phyloP scores from a whole-genome alignment of 2,797 vertebrate genomes.

The Sciurus carolinensis region DNA sequence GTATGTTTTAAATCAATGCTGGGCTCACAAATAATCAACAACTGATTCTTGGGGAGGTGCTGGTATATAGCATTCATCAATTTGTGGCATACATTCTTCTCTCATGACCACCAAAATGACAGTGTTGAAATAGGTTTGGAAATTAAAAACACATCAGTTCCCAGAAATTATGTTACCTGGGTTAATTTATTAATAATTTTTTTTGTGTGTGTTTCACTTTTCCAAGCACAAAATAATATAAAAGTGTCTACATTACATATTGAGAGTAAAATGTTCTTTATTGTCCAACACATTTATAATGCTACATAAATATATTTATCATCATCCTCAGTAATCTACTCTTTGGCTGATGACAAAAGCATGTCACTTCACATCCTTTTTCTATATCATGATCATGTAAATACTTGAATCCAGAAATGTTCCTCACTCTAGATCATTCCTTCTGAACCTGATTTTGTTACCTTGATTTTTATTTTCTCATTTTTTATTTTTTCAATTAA shows the following conservation, averaged over 20 bases:
- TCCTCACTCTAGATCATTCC: neutral
- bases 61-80: neutral
- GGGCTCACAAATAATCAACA: neutral
- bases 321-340: neutral
- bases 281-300: neutral
- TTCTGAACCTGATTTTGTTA: neutral
- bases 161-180: neutral
- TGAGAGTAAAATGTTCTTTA: neutral
- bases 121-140: neutral
- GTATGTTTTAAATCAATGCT: neutral
- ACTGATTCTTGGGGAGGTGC: neutral
- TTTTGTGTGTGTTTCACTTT: neutral
- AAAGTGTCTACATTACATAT: neutral
- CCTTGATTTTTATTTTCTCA: neutral
- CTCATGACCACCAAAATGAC: neutral
- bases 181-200: neutral
- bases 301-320: fast-evolving
- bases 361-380: neutral
- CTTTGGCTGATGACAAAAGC: neutral
- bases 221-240: neutral
- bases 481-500: too few relatives aligned
- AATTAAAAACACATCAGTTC: neutral
- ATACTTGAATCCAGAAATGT: neutral
- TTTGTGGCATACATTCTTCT: neutral
- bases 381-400: neutral